phyloP scores from a whole-genome alignment of 2,113 vertebrate genomes.

The Panthera uncia region DNA sequence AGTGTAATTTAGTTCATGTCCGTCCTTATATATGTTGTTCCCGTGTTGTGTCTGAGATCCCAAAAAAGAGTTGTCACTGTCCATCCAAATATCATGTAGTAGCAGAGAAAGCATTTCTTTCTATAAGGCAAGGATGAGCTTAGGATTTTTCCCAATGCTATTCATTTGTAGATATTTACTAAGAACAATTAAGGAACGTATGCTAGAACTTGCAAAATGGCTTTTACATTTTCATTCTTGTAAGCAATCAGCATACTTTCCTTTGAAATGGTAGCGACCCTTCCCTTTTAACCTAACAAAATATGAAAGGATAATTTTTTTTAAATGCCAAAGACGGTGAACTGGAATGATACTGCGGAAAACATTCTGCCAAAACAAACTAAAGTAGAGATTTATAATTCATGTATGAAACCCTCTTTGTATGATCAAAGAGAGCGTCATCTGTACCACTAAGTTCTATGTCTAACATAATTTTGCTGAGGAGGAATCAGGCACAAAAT shows the following conservation, averaged over 20 bases:
- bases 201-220: background rate
- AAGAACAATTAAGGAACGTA: background rate
- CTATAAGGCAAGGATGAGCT: background rate
- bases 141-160: background rate
- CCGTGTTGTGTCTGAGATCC: background rate
- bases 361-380: constrained; percentile 45
- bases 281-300: background rate
- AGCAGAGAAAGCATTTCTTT: background rate
- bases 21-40: background rate
- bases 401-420: background rate
- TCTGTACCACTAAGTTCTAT: constrained; percentile 26
- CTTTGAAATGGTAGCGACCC: background rate
- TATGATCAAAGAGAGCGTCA: constrained; percentile 70
- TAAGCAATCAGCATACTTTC: background rate
- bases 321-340: background rate
- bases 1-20: background rate
- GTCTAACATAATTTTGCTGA: constrained; percentile 51
- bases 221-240: background rate
- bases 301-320: background rate
- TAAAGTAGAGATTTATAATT: constrained; percentile 64
- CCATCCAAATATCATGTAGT: background rate
- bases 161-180: no score
- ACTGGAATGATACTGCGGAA: constrained; percentile 30
- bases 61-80: no score
- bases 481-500: constrained; percentile 53